A percentile compares a stretch with the other conserved stretches of the same genome.
Evolutionary conservation across 2,797 vertebrate species (phyloP).

Genomic region (Toxotes lorentzi): DNA sequence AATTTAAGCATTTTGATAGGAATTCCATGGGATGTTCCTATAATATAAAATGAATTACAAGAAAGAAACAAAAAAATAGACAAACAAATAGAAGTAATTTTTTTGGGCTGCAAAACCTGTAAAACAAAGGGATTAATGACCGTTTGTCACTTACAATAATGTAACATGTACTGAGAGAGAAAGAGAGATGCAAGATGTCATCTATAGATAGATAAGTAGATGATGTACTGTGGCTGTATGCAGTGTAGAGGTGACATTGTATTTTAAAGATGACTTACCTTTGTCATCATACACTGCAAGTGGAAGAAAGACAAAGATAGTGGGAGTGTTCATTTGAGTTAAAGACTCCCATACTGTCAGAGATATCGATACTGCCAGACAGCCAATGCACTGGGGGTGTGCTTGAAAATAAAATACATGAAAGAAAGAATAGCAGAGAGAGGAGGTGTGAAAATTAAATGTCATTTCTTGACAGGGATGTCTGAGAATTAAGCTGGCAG

Average conservation of each 20-base stretch:
- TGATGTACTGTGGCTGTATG: not conserved
- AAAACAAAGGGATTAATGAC: not conserved
- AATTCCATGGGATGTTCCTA: not conserved
- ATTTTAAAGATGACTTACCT: slow-evolving; percentile 57
- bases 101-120: not conserved
- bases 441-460: slow-evolving; percentile 86
- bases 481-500: slow-evolving; percentile 84
- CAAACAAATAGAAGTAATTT: not conserved
- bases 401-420: slow-evolving; percentile 76
- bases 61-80: not conserved
- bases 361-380: slow-evolving; percentile 76
- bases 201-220: not conserved
- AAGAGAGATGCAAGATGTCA: not conserved
- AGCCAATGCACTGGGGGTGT: slow-evolving; percentile 70
- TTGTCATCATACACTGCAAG: slow-evolving; percentile 60
- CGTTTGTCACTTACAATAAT: not conserved
- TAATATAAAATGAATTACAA: not conserved
- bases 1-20: not conserved
- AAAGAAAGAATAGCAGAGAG: slow-evolving; percentile 77
- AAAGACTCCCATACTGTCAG: slow-evolving; percentile 76
- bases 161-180: not conserved
- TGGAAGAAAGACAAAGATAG: slow-evolving; percentile 67
- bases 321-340: slow-evolving; percentile 67
- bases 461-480: slow-evolving; percentile 85
- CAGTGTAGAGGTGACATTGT: slow-evolving; percentile 47